Evolutionary conservation across 2,888 invertebrate species (phyloP).

Genomic region (Timema podura): DNA sequence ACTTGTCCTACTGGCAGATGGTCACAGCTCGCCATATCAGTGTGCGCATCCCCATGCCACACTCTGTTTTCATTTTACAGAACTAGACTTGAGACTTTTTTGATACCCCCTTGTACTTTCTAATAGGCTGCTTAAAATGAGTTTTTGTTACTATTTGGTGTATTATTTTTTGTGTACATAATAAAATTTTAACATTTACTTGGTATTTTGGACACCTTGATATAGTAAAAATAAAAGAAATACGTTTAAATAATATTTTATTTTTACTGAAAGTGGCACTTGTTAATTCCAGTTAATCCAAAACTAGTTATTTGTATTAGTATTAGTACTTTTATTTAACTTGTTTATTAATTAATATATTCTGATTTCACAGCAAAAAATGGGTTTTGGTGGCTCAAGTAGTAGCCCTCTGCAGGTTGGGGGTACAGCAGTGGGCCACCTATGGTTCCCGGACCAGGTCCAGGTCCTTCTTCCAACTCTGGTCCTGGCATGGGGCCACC

Average conservation of each 20-base stretch:
- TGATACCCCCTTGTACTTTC: too few species aligned
- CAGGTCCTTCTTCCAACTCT: conserved; percentile 43
- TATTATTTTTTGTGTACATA: background rate
- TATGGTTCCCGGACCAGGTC: conserved; percentile 26
- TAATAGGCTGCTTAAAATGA: too few species aligned
- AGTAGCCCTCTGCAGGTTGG: conserved; percentile 53
- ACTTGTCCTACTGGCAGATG: too few species aligned
- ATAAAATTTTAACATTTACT: background rate
- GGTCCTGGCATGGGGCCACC: conserved; percentile 31
- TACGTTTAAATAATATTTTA: background rate
- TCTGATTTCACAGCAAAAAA: conserved; percentile 58
- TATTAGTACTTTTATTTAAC: background rate
- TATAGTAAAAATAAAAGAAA: background rate
- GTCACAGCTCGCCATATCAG: too few species aligned
- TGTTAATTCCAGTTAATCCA: background rate
- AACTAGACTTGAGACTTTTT: too few species aligned
- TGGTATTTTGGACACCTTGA: conserved; percentile 39
- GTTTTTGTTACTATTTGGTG: too few species aligned
- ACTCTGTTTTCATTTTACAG: too few species aligned
- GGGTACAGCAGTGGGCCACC: conserved; percentile 30
- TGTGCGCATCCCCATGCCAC: too few species aligned
- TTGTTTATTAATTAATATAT: conserved; percentile 3
- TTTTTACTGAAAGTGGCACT: too few species aligned
- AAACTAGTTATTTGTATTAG: background rate
- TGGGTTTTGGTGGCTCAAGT: conserved; percentile 54